Base-by-base conservation (phyloP, 2,797 vertebrate genomes). In the Trachurus trachurus region DNA sequence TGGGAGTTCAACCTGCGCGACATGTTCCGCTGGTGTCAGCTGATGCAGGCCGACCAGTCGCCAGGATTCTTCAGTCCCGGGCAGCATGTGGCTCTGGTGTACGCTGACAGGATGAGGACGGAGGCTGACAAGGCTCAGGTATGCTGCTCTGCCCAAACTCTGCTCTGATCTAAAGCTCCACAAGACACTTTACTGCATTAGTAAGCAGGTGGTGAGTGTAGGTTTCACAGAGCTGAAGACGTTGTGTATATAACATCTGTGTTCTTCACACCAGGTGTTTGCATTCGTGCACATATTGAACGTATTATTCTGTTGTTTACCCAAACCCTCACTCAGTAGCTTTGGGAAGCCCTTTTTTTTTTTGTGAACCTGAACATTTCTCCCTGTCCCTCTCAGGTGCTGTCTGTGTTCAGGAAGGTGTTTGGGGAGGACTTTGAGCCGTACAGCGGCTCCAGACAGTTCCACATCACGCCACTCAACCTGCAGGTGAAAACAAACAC, bases 1-100 rank as follows among this genome's bases (percentile, higher is more conserved):
- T 99, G 98, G 98, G 98, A 99, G 87, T 99, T 99, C 92, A 99
- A 99, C 87, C 94, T 99, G 60, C 96, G 98, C 0, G 98, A 99
- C 88, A 94, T 99, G 89, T 99, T 98, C 87, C 97, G 98, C 26
- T 99, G 98, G 98, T 99, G 98, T 95, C 97, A 99, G 88, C 94
- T 99, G 84, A 98, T 99, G 96, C 95, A 98, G 82, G 94, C 95
- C 15, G 98, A 99, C 90, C 98, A 99, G 70, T 96, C 97, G 0
- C 96, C 96, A 2, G 97, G 96, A 2, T 96, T 94, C 82, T 98
- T 97, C 31, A 96, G 98, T 88, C 97, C 98, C 22, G 96, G 97
- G 6, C 98, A 99, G 77, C 98, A 99, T 39, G 95, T 99, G 1
- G 94, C 96, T 74, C 82, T 99, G 88, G 95, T 99, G 6, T 99